Base-by-base conservation (phyloP, 1,140 invertebrate species). In the Teleogryllus occipitalis region DNA sequence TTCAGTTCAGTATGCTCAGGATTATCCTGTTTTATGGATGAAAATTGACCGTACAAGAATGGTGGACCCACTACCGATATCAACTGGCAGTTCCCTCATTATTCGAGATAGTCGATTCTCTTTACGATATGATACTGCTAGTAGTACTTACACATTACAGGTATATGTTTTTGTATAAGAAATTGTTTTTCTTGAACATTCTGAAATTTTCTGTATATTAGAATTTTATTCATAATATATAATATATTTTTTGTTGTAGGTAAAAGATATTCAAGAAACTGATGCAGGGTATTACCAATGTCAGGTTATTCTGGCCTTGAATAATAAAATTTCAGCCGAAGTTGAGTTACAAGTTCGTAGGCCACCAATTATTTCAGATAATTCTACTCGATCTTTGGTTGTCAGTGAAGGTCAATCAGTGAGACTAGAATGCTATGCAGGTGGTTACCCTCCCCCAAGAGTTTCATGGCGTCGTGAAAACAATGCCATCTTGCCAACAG, bases 181-280 rank as follows among this genome's bases (percentile, higher is more conserved):
- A 18, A 65, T 65, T 65, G 10, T 14, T 65, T 65, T 18, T 14
- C 18, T 65, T 65, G 2, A 65, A 10, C 18, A 14, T 65, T 2
- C 10, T 14, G 54, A 65, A 65, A 3, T 65, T 65, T 14, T 65
- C 3, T 18, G 3, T 65, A 54, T 15, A 54, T 54, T 15, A 65
- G 54, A 14, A 7, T 65, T 65, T 1, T 65, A 10, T 65, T 65
- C 2, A 21, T 74, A 47, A 54, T 77, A 10, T 77, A 21, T 80
- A 47, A 75, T 2, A n/a, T n/a, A 65, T 79, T 7, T 79, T 79
- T 78, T 80, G 74, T 79, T 79, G 79, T 85, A 95, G 91, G 93
- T 97, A n/a, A 96, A 95, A 87, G 96, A 97, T 84, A 95, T 97
- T 78, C 96, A 97, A 89, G 96, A 98, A 86, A 96, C 94, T 0